Evolutionary conservation across 2,113 vertebrate species (phyloP), one percentile per base, ranked within the genome.

Genomic region (Gymnocephalus cernua): DNA sequence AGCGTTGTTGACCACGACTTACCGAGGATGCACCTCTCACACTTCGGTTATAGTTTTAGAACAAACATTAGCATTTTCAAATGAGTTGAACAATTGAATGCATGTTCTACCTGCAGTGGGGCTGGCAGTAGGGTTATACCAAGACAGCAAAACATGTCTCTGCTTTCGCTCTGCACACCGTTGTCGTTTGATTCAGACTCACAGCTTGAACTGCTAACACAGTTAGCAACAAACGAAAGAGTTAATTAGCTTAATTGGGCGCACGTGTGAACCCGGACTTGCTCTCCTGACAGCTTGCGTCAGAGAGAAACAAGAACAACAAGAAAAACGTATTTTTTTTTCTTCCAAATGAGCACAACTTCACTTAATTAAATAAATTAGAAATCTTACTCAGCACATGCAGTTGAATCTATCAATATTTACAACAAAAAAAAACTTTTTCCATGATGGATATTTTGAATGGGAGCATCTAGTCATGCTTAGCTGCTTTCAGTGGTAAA

Each of bases 81-180:
- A 29, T 4, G 2, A 71, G 4, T 5, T 25, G 16, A 23, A 62
- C 4, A 45, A 3, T 12, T 18, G 0, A 14, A 11, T 45, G 1
- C 4, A n/a, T 9, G 4, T 14, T 10, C 1, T 92, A 93, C 94
- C 93, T 94, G 91, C 61, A 94, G 71, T 0, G 91, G 44, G 9
- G 0, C 64, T 10, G 90, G 81, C n/a, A 94, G 74, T 2, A 41
- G 38, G 10, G 10, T 2, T 41, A 64, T 9, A 32, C 76, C 88
- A 2, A 92, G 73, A 86, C 93, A 94, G n/a, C 92, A 86, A 71
- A 93, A 88, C 94, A 95, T 94, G 1, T 0, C 41, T 38, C 4
- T 21, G 21, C 14, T 57, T 45, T n/a, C 1, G 23, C 18, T 63
- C 21, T 38, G 32, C 9, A 2, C 57, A 35, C 12, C 13, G 11